phyloP scores from a whole-genome alignment of 2,888 invertebrate genomes.

The Pycnomerus fuliginosus region DNA sequence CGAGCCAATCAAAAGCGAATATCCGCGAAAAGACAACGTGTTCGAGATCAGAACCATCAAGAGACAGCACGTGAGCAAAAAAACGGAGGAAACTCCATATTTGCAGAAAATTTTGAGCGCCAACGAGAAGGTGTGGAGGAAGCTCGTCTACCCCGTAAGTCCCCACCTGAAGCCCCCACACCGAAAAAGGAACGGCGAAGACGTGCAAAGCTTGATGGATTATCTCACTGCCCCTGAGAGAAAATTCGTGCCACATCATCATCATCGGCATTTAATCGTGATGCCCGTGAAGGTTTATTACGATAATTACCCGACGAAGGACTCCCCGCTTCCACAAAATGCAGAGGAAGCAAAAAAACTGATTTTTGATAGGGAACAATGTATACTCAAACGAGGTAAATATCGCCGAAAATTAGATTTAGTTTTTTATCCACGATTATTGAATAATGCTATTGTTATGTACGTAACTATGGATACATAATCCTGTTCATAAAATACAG shows the following conservation, averaged over 20 bases:
- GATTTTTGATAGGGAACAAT: too few relatives aligned
- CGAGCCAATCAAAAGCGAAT: constrained; percentile 39
- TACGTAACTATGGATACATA: too few relatives aligned
- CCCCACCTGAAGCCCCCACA: constrained; percentile 1
- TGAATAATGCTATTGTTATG: too few relatives aligned
- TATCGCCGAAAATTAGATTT: too few relatives aligned
- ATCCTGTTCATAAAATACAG: too few relatives aligned
- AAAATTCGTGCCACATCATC: constrained; percentile 3
- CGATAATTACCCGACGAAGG: constrained; percentile 28
- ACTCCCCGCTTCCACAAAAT: neutral
- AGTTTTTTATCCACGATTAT: too few relatives aligned
- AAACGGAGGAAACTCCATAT: constrained; percentile 2
- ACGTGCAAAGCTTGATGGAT: constrained; percentile 20
- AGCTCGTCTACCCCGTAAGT: constrained; percentile 28
- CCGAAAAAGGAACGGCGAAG: constrained; percentile 16
- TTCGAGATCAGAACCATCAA: constrained; percentile 6
- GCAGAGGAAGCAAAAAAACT: neutral
- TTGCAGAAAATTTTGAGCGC: constrained; percentile 28
- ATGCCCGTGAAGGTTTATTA: constrained; percentile 40
- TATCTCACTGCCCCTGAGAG: constrained; percentile 8
- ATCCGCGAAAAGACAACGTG: constrained; percentile 32
- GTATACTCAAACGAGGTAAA: too few relatives aligned
- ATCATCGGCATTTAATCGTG: constrained; percentile 30
- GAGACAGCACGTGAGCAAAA: constrained; percentile 19
- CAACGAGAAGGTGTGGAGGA: constrained; percentile 29